These are phyloP conservation scores for Coregonus ussuriensis DNA, from an alignment of 2,797 vertebrate genomes.

Conservation along the genomic window DNA sequence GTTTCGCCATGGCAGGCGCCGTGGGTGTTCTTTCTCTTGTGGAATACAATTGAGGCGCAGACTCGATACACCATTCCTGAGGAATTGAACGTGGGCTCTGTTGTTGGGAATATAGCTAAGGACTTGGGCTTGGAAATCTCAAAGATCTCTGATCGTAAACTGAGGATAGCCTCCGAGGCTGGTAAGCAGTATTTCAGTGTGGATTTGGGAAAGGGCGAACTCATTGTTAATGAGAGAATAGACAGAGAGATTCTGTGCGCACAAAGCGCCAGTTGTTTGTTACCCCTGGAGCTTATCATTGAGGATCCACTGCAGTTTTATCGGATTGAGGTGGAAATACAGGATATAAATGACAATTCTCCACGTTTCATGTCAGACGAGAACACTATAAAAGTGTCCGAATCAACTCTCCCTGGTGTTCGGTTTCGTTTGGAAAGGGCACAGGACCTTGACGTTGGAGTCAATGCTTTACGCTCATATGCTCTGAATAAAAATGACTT, in stretches of 20 bases:
- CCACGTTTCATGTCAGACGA: constrained; percentile 50
- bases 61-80: constrained; percentile 68
- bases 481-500: constrained; percentile 40
- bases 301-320: constrained; percentile 59
- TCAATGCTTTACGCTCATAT: constrained; percentile 45
- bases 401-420: constrained; percentile 42
- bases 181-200: constrained; percentile 60
- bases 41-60: constrained; percentile 56
- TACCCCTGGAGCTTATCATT: constrained; percentile 62
- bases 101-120: constrained; percentile 69
- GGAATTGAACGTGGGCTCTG: constrained; percentile 63
- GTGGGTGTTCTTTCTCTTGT: constrained; percentile 42
- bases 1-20: not conserved
- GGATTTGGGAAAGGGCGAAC: constrained; percentile 55
- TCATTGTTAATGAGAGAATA: constrained; percentile 60
- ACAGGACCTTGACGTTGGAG: constrained; percentile 50
- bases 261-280: constrained; percentile 44
- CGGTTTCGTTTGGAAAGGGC: constrained; percentile 50
- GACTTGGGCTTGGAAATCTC: constrained; percentile 61
- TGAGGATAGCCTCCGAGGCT: constrained; percentile 62
- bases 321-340: constrained; percentile 53
- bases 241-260: constrained; percentile 64
- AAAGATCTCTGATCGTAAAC: constrained; percentile 56
- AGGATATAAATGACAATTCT: constrained; percentile 67
- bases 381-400: constrained; percentile 42